phyloP scores from a whole-genome alignment of 2,113 vertebrate species.

The Daubentonia madagascariensis region DNA sequence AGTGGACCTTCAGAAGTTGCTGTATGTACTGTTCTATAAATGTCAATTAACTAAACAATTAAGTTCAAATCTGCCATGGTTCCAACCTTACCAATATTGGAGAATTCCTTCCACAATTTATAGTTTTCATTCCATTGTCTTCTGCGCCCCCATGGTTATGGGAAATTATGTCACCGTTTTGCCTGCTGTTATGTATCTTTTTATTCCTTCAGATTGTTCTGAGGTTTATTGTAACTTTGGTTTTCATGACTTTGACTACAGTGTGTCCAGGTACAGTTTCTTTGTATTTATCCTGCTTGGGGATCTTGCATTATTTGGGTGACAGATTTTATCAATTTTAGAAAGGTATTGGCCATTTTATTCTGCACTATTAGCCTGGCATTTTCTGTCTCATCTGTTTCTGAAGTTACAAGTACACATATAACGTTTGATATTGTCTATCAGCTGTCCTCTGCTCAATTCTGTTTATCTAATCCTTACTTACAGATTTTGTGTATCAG shows the following conservation, averaged over 20 bases:
- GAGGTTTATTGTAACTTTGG: neutral
- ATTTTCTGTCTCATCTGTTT: neutral
- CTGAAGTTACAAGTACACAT: neutral
- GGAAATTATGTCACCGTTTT: neutral
- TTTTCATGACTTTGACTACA: neutral
- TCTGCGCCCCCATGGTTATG: neutral
- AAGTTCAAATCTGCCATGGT: neutral
- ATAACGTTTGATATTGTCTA: fast-evolving
- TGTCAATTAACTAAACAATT: neutral
- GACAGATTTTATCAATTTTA: neutral
- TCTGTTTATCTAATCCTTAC: neutral
- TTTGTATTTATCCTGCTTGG: too few relatives aligned
- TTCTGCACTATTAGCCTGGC: neutral
- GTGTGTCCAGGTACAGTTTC: neutral
- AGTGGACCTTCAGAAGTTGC: neutral
- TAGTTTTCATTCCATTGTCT: neutral
- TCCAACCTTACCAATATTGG: too few relatives aligned
- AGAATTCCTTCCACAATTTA: neutral
- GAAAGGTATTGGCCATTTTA: neutral
- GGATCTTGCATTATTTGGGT: neutral
- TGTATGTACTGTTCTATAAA: neutral
- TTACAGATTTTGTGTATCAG: neutral
- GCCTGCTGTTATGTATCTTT: neutral
- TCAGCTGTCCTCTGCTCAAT: neutral
- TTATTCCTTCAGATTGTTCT: neutral